These are phyloP conservation scores for Petrocephalus microphthalmus DNA, from an alignment of 2,113 vertebrate genomes.

Conservation along the genomic window DNA sequence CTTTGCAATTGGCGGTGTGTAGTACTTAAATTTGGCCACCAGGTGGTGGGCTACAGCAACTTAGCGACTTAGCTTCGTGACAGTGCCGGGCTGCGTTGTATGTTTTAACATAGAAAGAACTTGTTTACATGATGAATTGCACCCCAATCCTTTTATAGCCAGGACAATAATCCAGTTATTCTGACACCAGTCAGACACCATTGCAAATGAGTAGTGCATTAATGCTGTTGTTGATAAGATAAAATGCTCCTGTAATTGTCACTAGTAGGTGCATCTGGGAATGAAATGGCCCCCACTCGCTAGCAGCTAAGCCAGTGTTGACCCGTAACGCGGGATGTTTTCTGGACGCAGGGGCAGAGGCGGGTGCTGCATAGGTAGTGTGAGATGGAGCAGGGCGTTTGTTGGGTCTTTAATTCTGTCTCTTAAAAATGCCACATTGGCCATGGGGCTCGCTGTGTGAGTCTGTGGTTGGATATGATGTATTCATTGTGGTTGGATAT, in stretches of 20 bases:
- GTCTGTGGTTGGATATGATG: neutral
- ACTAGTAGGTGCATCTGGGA: neutral
- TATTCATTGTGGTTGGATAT: neutral
- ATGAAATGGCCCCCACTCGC: neutral
- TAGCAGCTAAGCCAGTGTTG: neutral
- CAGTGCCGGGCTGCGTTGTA: slow-evolving; percentile 2
- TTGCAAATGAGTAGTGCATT: neutral
- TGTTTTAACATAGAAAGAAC: slow-evolving; percentile 27
- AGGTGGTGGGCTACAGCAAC: slow-evolving; percentile 32
- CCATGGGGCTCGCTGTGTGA: neutral
- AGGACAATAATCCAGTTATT: slow-evolving; percentile 19
- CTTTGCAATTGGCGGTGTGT: slow-evolving; percentile 16
- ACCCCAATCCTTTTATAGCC: neutral
- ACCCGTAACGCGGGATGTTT: neutral
- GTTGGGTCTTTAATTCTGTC: neutral
- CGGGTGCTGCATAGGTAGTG: neutral
- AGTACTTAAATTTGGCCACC: slow-evolving; percentile 25
- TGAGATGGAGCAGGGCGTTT: neutral
- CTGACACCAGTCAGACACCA: neutral
- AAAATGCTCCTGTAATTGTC: neutral
- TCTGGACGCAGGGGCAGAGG: neutral
- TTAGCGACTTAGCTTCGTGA: slow-evolving; percentile 24
- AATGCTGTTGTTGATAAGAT: neutral
- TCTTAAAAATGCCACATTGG: neutral
- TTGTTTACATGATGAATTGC: slow-evolving; percentile 42